Evolutionary conservation across 2,797 vertebrate genomes (phyloP).

Genomic region (Pseudochirops cupreus): DNA sequence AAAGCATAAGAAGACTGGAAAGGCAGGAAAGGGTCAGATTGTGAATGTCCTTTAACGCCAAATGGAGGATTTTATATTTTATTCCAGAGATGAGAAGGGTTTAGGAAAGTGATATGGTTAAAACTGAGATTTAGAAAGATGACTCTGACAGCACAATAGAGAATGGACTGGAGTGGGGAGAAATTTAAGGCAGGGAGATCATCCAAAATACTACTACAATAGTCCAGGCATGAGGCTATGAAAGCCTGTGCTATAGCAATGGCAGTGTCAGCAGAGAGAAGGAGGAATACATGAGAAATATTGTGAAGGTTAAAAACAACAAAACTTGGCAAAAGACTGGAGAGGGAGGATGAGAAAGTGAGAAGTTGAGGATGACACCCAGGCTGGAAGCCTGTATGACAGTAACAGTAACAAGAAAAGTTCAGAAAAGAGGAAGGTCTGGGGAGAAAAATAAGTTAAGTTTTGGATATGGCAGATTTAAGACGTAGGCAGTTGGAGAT

Average conservation of each 20-base stretch:
- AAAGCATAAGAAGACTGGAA: not conserved
- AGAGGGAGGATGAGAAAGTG: not conserved
- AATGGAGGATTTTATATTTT: not conserved
- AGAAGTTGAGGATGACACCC: too few species aligned
- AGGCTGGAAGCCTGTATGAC: not conserved
- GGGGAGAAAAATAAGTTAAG: conserved; percentile 14
- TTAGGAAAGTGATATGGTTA: not conserved
- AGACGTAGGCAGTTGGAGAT: not conserved
- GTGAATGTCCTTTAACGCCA: not conserved
- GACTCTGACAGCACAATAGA: not conserved
- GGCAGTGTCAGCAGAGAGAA: not conserved
- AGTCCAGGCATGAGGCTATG: not conserved
- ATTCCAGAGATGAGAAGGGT: not conserved
- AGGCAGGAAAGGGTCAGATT: not conserved
- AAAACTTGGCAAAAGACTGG: not conserved
- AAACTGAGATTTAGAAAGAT: not conserved
- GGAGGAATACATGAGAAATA: not conserved
- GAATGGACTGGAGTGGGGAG: not conserved
- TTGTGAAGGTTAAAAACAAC: not conserved
- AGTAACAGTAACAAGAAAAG: conserved; percentile 24
- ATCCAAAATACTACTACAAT: not conserved
- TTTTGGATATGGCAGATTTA: not conserved
- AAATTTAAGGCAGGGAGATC: not conserved
- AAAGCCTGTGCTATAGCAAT: not conserved
- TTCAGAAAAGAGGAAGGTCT: not conserved